Evolutionary conservation across 2,113 vertebrate species (phyloP), one percentile per base, ranked within the genome.

Genomic region (Orcinus orca): DNA sequence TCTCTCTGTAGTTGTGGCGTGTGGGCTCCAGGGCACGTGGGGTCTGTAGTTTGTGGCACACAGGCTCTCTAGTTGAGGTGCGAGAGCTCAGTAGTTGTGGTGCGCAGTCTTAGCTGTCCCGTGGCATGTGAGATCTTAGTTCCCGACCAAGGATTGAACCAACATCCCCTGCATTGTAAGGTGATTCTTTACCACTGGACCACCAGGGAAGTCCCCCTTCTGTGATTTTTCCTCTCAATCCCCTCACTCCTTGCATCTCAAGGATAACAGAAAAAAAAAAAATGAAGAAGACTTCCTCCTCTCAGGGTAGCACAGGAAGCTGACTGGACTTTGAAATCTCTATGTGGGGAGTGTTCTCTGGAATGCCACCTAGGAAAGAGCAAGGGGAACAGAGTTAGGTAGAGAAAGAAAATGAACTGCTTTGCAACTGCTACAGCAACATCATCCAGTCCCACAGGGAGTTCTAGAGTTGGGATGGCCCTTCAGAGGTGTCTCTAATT

Each of bases 51-150:
- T 53, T 15, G 14, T 53, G 50, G 5, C 14, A 53, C 14, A 5
- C 50, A 53, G 15, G 1, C 15, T 53, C 53, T 53, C 53, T 53
- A 53, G 53, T 53, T 53, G 53, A 53, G 53, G 53, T 53, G 53
- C 0, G 15, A 53, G 53, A 17, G 53, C 53, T 53, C 53, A 53
- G 53, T 53, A 53, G 15, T 53, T 53, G 53, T 17, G 53, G 53
- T 0, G 5, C 15, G 0, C 5, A 0, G 5, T 53, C 15, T 53
- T 53, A 53, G 15, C 12, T 17, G 15, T 15, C 15, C 53, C 53
- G 15, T 53, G 53, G 15, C 53, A 53, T 53, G 53, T 53, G 53
- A 17, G 53, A 53, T 53, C 15, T 53, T 53, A 53, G 53, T 53
- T 53, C 53, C 53, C 53, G 53, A 53, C 53, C 15, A 53, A 15